Evolutionary conservation across 1,140 invertebrate genomes (phyloP), one percentile per base, ranked within the genome.

Genomic region (Caenorhabditis inopinata): DNA sequence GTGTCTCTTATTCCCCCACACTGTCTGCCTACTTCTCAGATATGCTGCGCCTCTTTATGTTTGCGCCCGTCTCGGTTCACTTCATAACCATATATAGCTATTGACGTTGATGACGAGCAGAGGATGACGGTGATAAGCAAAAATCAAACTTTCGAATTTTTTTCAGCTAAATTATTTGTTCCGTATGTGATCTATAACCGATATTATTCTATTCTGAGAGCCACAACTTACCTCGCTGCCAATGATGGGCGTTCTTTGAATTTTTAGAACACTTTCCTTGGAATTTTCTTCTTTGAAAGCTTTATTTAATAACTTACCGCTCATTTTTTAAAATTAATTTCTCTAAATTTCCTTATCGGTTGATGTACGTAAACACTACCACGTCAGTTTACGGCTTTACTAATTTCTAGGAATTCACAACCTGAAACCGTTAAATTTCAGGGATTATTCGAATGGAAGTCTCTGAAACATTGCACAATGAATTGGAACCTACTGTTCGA

Each of bases 61-160:
- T 68, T 38, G 58, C 32, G 32, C 38, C 38, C 32, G 32, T 68
- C 58, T 68, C 14, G 5, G 18, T 68, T 18, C 58, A 68, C 58
- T 68, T 42, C 58, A 68, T 68, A 68, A 68, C 58, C 58, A 68
- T 68, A 68, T 29, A 68, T 68, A 68, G 58, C 38, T 68, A 68
- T 5, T 42, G n/a, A n/a, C 5, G 58, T 68, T 58, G 38, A 38
- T 68, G 58, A 68, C 25, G 25, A 38, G 32, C 29, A 27, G 23
- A 32, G 2, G 51, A 29, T 5, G n/a, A 38, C 38, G 29, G 38
- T 68, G 25, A 68, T 38, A 68, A 9, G 11, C 0, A 68, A 68
- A 38, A 32, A 38, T 5, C 16, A 16, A 7, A 68, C 1, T 42
- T 32, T 58, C 14, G 5, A 42, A 7, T 42, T 42, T 42, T 42